Base-by-base conservation (phyloP, 2,113 vertebrate species). In the Chaetorhynchus papuensis region DNA sequence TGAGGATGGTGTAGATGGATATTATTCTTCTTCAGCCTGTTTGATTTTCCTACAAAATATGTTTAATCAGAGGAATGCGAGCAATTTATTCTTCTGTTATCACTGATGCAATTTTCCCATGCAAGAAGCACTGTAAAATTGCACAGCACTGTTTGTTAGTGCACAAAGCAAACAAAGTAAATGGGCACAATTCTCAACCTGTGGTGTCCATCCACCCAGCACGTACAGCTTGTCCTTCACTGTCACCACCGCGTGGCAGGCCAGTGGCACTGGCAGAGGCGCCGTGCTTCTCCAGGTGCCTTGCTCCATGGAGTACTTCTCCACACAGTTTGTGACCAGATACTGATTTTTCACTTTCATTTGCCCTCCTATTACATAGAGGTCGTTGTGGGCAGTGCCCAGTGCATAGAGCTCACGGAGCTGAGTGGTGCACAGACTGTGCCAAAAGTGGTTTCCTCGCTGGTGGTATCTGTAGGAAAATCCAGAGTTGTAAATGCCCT, bases 261-360 rank as follows among this genome's bases (percentile, higher is more conserved):
- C 99, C 94, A 99, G 31, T 0, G 98, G 99, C 4, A 99, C 26
- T 4, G 99, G 99, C 63, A 99, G 97, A 9, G 99, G 99, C 0
- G 98, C 98, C 1, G 98, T 97, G 28, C 97, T 99, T 56, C 98
- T 98, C 99, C 99, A 99, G 27, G 89, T 98, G 83, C 98, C 99
- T 13, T 95, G 98, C 39, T 99, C 98, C 90, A 99, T 93, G 37
- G 98, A 99, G 94, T 99, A 99, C 64, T 98, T 99, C 88, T 99
- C 98, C 83, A 99, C 99, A 45, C 97, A 98, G 97, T 99, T 99
- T 53, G 99, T 99, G 82, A 99, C 98, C 53, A 98, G 96, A 59
- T 98, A 99, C 88, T 99, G 98, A 81, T 99, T 98, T 97, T 99
- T 99, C 90, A 98, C 96, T 97, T 98, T 99, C 99, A 99, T 99